These are phyloP conservation scores for Neodiprion lecontei DNA, from an alignment of 1,140 invertebrate genomes.

Conservation along the genomic window DNA sequence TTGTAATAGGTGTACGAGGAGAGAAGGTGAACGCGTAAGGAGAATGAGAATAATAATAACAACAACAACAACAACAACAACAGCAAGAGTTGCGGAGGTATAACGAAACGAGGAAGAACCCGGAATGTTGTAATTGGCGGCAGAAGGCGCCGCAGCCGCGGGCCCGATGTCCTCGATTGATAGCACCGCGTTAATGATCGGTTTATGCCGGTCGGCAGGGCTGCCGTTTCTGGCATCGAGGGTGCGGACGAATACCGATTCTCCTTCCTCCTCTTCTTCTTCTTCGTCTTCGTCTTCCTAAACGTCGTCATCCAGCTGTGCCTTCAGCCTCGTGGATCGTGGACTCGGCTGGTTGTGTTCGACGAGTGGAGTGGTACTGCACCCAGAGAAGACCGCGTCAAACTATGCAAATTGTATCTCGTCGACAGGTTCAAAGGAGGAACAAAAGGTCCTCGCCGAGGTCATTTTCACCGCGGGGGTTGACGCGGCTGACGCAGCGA, in stretches of 20 bases:
- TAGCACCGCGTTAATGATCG: constrained; percentile 49
- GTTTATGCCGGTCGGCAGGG: constrained; percentile 30
- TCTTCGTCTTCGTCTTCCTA: too few relatives aligned
- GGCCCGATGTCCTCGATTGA: constrained; percentile 50
- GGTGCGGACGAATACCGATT: constrained; percentile 24
- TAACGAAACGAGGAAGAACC: constrained; percentile 26
- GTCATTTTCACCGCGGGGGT: background rate
- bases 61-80: too few relatives aligned
- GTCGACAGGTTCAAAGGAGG: background rate
- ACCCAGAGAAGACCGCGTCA: background rate
- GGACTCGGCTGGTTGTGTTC: background rate
- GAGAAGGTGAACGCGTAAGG: too few relatives aligned
- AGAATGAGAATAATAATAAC: too few relatives aligned
- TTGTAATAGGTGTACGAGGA: too few relatives aligned
- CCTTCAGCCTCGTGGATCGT: background rate
- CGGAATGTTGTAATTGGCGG: constrained; percentile 53
- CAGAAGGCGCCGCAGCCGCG: constrained; percentile 39
- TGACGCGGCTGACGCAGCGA: background rate
- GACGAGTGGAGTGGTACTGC: background rate
- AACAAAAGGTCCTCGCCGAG: background rate
- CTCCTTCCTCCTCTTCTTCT: background rate
- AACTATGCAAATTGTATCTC: constrained; percentile 2
- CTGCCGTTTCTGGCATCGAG: constrained; percentile 30
- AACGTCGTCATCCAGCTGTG: background rate
- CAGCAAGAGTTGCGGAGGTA: constrained; percentile 27